Evolutionary conservation across 2,888 invertebrate genomes (phyloP).

Genomic region (Aleiodes alternator): DNA sequence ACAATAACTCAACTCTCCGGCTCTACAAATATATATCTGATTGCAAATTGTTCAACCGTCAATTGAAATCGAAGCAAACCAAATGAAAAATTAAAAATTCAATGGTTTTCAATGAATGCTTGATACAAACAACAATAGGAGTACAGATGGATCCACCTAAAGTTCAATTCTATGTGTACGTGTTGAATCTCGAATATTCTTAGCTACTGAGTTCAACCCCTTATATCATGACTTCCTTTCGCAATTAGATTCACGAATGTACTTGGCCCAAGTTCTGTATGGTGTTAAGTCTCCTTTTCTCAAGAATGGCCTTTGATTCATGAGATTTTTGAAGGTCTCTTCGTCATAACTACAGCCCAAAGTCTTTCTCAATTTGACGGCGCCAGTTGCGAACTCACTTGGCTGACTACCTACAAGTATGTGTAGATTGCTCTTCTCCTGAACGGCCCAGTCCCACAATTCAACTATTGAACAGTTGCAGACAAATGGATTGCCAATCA

Average conservation of each 20-base stretch:
- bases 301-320: conserved; percentile 77
- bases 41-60: no score
- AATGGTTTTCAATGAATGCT: background rate
- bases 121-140: no score
- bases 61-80: no score
- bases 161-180: conserved; percentile 17
- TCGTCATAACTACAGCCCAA: conserved; percentile 81
- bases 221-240: conserved; percentile 73
- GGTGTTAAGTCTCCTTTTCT: conserved; percentile 79
- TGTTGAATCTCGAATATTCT: conserved; percentile 48
- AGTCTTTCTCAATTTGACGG: conserved; percentile 81
- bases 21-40: background rate
- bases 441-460: conserved; percentile 85
- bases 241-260: conserved; percentile 82
- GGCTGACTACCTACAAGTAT: conserved; percentile 82
- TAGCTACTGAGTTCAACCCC: conserved; percentile 55
- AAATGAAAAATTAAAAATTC: background rate
- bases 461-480: conserved; percentile 84
- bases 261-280: conserved; percentile 85
- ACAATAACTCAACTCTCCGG: background rate
- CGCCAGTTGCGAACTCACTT: conserved; percentile 80
- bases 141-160: conserved; percentile 9
- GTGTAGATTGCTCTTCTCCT: conserved; percentile 81
- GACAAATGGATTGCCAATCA: conserved; percentile 83
- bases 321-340: conserved; percentile 71